Evolutionary conservation across 2,797 vertebrate species (phyloP), one percentile per base, ranked within the genome.

Genomic region (Rhynchonycteris naso): DNA sequence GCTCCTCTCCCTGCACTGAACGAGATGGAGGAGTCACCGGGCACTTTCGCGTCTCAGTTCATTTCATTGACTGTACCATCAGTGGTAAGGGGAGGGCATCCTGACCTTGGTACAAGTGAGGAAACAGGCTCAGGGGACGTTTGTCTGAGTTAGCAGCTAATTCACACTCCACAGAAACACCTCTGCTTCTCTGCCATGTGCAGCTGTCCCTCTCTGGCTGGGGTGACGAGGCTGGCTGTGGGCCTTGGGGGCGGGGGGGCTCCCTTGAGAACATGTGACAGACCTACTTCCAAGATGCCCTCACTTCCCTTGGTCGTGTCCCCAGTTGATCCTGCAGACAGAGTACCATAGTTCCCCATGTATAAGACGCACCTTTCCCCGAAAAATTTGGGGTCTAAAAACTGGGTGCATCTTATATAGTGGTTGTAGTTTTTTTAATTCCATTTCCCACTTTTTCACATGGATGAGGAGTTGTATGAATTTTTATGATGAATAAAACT

Each of bases 321-420:
- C 93, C 80, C 75, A 89, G 26, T 19, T 92, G 71, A 96, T 94
- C 89, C 59, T 94, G 81, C 80, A 78, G 65, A 84, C 72, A 92
- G 33, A 96, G 69, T 81, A 43, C 43, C 43, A 7, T 43, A 43
- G 43, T 43, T 43, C 43, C 43, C 43, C 43, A 43, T 43, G 43
- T 43, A 43, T 43, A 43, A 43, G 43, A 43, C 8, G 43, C 43
- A 43, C 43, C 43, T 7, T 43, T 43, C 8, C 8, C 8, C 43
- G 43, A 43, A 43, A 43, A 43, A 43, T 43, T 43, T 43, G 43
- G 43, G 43, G 43, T 43, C 43, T 43, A 43, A 43, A 43, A 43
- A 43, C 43, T 43, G 43, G 43, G 43, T 43, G 43, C 43, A 43
- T 43, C 43, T 43, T 43, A 43, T 43, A 43, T 43, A 43, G 43